Evolutionary conservation across 2,113 vertebrate species (phyloP), one percentile per base, ranked within the genome.

Genomic region (Cyprinodon tularosa): DNA sequence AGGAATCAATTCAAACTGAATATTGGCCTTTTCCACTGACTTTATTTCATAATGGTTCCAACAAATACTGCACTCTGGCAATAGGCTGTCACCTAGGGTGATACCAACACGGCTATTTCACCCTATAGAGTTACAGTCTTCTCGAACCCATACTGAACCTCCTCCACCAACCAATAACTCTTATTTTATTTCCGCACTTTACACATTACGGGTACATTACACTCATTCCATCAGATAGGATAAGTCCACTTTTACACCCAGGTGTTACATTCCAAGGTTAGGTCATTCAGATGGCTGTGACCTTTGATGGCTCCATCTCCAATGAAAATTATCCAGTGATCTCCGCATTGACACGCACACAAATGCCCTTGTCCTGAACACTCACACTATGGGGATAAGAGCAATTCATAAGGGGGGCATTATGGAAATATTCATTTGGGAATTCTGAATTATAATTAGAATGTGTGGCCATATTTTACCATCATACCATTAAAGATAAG

Each of bases 1-100:
- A 71, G 87, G 92, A 94, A 95, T 95, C 94, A 95, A 95, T 95
- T 95, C 94, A 95, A 95, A 95, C 94, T 81, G 89, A 95, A 92
- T 95, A 94, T 92, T 93, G 93, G 81, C 93, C 92, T 91, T 94
- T 94, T 95, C 93, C 90, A 47, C 88, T 72, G 90, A 82, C 91
- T 93, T 90, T 92, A 94, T 93, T 94, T 94, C 91, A 94, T 95
- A 94, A 94, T 91, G 91, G 89, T 89, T 94, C 93, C 92, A 94
- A 93, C 94, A 95, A 93, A 95, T 93, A 93, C 89, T 90, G 94
- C 93, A 95, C 94, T 95, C 75, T 93, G 92, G 90, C 89, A 92
- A 90, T 88, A 90, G 91, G 47, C 90, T 94, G 94, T 95, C 94
- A 94, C 94, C 94, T 90, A 89, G 70, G 88, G 89, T 86, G 92